Evolutionary conservation across 2,888 invertebrate genomes (phyloP), one percentile per base, ranked within the genome.

Genomic region (Pimpla rufipes): DNA sequence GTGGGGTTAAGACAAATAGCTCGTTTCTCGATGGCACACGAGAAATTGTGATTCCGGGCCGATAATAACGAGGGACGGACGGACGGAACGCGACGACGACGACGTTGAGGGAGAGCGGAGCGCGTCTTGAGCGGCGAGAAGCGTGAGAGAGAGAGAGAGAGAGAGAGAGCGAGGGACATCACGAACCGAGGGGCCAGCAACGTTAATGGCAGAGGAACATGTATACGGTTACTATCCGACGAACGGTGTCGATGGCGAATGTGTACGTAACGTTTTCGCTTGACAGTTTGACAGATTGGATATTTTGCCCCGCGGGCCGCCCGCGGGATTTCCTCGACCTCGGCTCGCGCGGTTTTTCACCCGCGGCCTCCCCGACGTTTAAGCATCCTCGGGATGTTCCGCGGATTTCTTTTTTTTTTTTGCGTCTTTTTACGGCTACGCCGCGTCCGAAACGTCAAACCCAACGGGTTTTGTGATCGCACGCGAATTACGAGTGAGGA

Each of bases 201-300:
- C 89, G 92, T 93, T 93, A 91, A 93, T 93, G 93, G 93, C 93
- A 92, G 93, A 93, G 88, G 93, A 93, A 90, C 91, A 93, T 93
- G 92, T 92, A 85, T 93, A 93, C 89, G 93, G 93, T 88, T 93
- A 91, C 85, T 91, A 90, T 90, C 92, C 92, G 89, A 89, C 91
- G 88, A 88, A 89, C 91, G 92, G 91, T 86, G 91, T 89, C 91
- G 90, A 93, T 87, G 90, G 91, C 87, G 90, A 91, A 85, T 88
- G 90, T 88, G 92, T 93, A 93, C 89, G 93, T 93, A 92, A 86
- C 85, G 85, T 76, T 77, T 88, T 89, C 29, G 5, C 91, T 90
- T 92, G 90, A 91, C 90, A 91, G 90, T 90, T 92, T 87, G 87
- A 92, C 87, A 90, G 91, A 90, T 91, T 90, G 91, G 88, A 75